phyloP scores from a whole-genome alignment of 2,113 vertebrate species.

The Chionis minor region DNA sequence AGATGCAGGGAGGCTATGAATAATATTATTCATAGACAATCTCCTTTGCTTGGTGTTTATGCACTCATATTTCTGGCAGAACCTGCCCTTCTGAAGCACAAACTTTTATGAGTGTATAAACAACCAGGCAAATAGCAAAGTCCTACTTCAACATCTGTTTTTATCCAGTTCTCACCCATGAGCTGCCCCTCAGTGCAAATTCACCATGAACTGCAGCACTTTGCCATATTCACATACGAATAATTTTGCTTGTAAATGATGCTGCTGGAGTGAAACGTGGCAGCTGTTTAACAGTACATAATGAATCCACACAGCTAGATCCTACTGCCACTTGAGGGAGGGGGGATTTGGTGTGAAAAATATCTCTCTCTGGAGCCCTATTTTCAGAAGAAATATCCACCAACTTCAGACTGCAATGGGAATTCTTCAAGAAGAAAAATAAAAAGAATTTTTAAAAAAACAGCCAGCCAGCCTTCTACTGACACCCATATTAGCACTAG shows the following conservation, averaged over 20 bases:
- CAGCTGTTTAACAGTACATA: constrained; percentile 39
- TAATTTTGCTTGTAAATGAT: constrained; percentile 42
- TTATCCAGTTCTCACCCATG: not conserved
- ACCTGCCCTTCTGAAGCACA: not conserved
- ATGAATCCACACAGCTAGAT: not conserved
- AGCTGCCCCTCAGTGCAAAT: constrained; percentile 10
- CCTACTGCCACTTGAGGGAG: not conserved
- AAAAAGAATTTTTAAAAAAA: not conserved
- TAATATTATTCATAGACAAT: not conserved
- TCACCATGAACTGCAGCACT: not conserved
- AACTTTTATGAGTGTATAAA: not conserved
- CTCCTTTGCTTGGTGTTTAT: constrained; percentile 8
- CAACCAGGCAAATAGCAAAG: not conserved
- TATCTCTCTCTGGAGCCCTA: not conserved
- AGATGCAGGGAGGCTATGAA: not conserved
- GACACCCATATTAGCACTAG: not conserved
- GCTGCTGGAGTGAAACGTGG: constrained; percentile 8
- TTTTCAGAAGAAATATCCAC: constrained; percentile 23
- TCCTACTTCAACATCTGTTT: constrained; percentile 6
- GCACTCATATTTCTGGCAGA: not conserved
- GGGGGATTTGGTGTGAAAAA: constrained; percentile 30
- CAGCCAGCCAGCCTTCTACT: not conserved
- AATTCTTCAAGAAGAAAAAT: constrained; percentile 15
- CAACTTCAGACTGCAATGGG: not conserved
- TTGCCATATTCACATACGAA: not conserved